Evolutionary conservation across 2,113 vertebrate species (phyloP), one percentile per base, ranked within the genome.

Genomic region (Triplophysa siluroides): DNA sequence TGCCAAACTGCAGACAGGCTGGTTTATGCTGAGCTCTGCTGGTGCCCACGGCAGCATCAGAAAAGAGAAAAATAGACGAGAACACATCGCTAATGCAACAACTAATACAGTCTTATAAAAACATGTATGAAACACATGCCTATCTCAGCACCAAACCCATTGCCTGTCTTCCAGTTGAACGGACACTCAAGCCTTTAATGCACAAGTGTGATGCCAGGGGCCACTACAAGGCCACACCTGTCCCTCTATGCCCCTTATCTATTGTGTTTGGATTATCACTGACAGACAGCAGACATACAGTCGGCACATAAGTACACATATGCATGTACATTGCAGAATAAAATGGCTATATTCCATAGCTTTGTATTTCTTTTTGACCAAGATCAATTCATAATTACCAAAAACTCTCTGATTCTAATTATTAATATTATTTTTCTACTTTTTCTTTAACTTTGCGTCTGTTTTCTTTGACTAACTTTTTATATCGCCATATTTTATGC

Each of bases 231-330:
- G 54, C 65, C 58, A 50, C 78, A 79, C 78, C 78, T 79, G 78
- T 79, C 78, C 43, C 43, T 61, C 45, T 50, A 12, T 0, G 5
- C 23, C 54, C 10, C 56, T 70, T 43, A 47, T 26, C 54, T 62
- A 72, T 71, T 79, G 78, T 79, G 68, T 72, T 61, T n/a, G 63
- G 68, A 79, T 64, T 70, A 58, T 58, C 45, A 41, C 78, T 64
- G 19, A 69, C 58, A 61, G 45, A 29, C 14, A 18, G 26, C 79
- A 75, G 26, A 75, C 78, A 47, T 16, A 54, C 74, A 69, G 61
- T 58, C 61, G 9, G 77, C 61, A 74, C 81, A 73, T 71, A 66
- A 68, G 70, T 85, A 81, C 83, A 84, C 66, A 58, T 52, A 68
- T 45, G 10, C 4, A 45, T 45, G 43, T 45, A 38, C 5, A 38